Base-by-base conservation (phyloP, 2,113 vertebrate species). In the Holacanthus passer region DNA sequence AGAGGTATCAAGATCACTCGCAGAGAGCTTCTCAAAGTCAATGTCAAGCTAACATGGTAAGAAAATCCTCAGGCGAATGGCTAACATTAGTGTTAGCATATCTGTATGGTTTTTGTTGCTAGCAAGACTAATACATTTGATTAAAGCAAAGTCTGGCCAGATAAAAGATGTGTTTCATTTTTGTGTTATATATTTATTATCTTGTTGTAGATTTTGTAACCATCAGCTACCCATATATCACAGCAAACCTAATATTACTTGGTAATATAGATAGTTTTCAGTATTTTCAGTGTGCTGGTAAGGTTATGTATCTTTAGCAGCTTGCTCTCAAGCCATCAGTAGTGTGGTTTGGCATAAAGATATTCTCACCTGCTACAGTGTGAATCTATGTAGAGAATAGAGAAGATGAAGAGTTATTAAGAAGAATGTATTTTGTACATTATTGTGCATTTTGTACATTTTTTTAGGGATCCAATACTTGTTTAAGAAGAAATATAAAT, bases 11-110 rank as follows among this genome's bases (percentile, higher is more conserved):
- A 83, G 55, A 53, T 97, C 17, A 87, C 93, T 47, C 95, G 95
- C 67, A 94, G 94, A 0, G 96, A 97, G 27, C 94, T 96, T 37
- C 86, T 97, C 72, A 95, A 91, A 45, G 96, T 97, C 59, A 96
- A 96, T 10, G 88, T 97, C 10, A 90, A 84, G 4, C 89, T 66
- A 81, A 96, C 96, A 60, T 96, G 96, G 96, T 97, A 88, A 90
- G 91, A 80, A 35, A 29, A 22, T 17, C 8, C 5, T 13, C 3
- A 29, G 24, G 12, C 1, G 0, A 9, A 12, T 13, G 27, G 12
- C 67, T 24, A 27, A 3, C 19, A 11, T 5, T 20, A 39, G 35
- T 29, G 22, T 68, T 48, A 50, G 31, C 32, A 39, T 27, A 27
- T 3, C 1, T 76, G 11, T 47, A 22, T 22, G 37, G 4, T 48